A percentile compares a stretch with the other conserved stretches of the same genome.
Conservation (phyloP, 2,113 vertebrate genomes). For the Corythoichthys haematopterus region DNA sequence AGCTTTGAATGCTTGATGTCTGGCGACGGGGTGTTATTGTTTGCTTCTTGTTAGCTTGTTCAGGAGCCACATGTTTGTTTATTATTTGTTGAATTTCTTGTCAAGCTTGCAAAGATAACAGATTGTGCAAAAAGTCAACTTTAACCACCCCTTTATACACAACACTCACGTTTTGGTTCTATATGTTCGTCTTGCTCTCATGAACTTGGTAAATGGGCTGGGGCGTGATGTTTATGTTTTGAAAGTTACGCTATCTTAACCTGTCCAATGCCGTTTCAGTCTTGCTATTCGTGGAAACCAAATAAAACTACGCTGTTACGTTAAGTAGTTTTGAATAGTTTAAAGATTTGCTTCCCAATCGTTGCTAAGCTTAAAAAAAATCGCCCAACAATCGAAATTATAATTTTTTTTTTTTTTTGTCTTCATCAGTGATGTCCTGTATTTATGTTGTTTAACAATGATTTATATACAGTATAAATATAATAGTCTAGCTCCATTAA, state of each 20-base stretch:
- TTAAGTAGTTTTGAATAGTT: too few species aligned
- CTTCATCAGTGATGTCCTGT: too few species aligned
- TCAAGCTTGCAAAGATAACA: slow-evolving; percentile 14
- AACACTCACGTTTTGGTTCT: background rate
- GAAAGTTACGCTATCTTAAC: slow-evolving; percentile 25
- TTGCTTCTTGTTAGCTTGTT: slow-evolving; percentile 39
- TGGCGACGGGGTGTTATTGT: slow-evolving; percentile 29
- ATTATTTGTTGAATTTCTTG: background rate
- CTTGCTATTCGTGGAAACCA: background rate
- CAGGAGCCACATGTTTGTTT: background rate
- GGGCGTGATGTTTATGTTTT: slow-evolving; percentile 3
- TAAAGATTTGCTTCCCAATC: too few species aligned
- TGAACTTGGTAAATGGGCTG: background rate
- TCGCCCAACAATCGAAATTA: too few species aligned
- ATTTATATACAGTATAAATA: too few species aligned
- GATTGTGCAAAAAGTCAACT: background rate
- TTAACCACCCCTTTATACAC: background rate
- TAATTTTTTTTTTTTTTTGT: too few species aligned
- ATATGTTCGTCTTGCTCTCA: background rate
- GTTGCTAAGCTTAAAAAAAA: too few species aligned
- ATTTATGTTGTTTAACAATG: too few species aligned
- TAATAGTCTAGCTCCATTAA: too few species aligned
- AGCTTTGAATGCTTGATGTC: slow-evolving; percentile 16
- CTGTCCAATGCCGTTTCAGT: background rate
- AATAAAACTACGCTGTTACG: background rate